These are phyloP conservation scores for Stenodera caucasica DNA, from an alignment of 2,888 invertebrate species.

Conservation along the genomic window DNA sequence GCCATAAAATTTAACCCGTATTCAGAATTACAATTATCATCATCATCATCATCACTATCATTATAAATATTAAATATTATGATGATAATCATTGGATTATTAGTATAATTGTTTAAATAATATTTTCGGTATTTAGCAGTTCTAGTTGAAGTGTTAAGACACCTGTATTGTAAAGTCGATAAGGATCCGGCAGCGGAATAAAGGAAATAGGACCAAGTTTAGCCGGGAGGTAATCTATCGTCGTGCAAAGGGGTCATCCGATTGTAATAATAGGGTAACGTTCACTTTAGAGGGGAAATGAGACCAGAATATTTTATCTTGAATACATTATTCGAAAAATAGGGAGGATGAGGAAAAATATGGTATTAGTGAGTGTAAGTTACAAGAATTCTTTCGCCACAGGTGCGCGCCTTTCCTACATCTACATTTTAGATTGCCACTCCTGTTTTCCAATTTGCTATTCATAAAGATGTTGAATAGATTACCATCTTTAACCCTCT, in stretches of 20 bases:
- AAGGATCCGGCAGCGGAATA: slow-evolving; percentile 24
- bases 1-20: slow-evolving; percentile 45
- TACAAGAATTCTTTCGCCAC: slow-evolving; percentile 39
- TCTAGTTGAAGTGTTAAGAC: background rate
- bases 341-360: slow-evolving; percentile 47
- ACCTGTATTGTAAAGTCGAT: slow-evolving; percentile 4
- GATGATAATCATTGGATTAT: background rate
- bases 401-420: slow-evolving; percentile 45
- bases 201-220: slow-evolving; percentile 29
- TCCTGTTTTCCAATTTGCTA: slow-evolving; percentile 33
- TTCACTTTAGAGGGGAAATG: slow-evolving; percentile 50
- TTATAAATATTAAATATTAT: slow-evolving; percentile 17
- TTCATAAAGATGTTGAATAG: slow-evolving; percentile 26
- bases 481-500: slow-evolving; percentile 9
- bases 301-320: slow-evolving; percentile 53
- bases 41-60: background rate
- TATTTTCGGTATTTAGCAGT: too few relatives aligned
- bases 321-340: slow-evolving; percentile 47
- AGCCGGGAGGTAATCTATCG: slow-evolving; percentile 41
- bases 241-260: slow-evolving; percentile 51
- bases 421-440: slow-evolving; percentile 48
- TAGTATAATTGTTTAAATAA: background rate
- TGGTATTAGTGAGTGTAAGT: slow-evolving; percentile 47
- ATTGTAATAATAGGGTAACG: slow-evolving; percentile 54
- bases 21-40: slow-evolving; percentile 20